A percentile compares a stretch with the other conserved stretches of the same genome.
Evolutionary conservation across 2,888 invertebrate genomes (phyloP).

Genomic region (Metalampra italica): DNA sequence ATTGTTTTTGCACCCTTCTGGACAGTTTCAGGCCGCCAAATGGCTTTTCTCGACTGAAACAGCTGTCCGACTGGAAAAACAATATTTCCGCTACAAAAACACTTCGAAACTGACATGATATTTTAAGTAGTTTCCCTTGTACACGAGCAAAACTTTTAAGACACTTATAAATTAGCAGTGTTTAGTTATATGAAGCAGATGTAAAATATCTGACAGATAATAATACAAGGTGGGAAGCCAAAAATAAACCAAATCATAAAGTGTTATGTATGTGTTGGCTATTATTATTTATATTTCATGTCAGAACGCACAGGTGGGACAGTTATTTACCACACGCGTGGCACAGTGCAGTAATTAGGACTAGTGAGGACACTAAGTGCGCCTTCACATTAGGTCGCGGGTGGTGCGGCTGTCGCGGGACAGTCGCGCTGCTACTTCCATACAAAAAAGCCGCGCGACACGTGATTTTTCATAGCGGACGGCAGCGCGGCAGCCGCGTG

Average conservation of each 20-base stretch:
- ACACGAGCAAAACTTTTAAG: neutral
- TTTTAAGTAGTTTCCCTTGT: neutral
- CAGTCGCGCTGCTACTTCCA: too few relatives aligned
- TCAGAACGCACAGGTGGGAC: slow-evolving; percentile 38
- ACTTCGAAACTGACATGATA: neutral
- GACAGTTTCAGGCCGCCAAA: neutral
- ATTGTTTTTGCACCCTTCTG: slow-evolving; percentile 16
- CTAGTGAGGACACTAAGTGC: too few relatives aligned
- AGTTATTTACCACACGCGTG: slow-evolving; percentile 23
- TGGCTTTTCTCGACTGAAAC: neutral
- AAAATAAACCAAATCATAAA: slow-evolving; percentile 24
- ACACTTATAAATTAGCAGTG: neutral
- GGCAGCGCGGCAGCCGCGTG: too few relatives aligned
- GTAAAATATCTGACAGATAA: slow-evolving; percentile 2
- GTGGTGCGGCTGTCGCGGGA: too few relatives aligned
- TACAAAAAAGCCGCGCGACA: too few relatives aligned
- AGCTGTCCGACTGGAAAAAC: neutral
- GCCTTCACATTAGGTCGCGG: too few relatives aligned
- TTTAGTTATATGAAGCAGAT: slow-evolving; percentile 1
- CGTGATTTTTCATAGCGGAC: too few relatives aligned
- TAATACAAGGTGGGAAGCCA: slow-evolving; percentile 9
- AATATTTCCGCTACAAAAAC: neutral
- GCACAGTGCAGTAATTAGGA: slow-evolving; percentile 11
- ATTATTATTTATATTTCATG: slow-evolving; percentile 26
- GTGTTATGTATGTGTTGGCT: slow-evolving; percentile 14